A percentile compares a stretch with the other conserved stretches of the same genome.
Evolutionary conservation across 2,113 vertebrate genomes (phyloP).

Genomic region (Caloenas nicobarica): DNA sequence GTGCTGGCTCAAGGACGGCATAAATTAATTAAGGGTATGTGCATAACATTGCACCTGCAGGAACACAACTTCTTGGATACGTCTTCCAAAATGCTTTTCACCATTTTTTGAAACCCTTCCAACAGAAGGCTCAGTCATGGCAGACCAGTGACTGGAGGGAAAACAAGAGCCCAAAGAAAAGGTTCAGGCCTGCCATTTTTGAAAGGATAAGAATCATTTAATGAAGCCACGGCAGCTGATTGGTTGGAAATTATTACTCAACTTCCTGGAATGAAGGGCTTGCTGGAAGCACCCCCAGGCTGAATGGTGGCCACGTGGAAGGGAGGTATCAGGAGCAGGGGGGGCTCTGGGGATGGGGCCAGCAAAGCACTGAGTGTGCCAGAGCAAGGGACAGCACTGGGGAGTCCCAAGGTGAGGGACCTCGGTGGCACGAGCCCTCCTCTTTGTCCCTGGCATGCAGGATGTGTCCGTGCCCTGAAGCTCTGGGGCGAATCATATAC

Average conservation of each 20-base stretch:
- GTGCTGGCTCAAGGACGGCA: background rate
- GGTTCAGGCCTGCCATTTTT: background rate
- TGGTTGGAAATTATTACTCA: background rate
- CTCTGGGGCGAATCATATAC: too few relatives aligned
- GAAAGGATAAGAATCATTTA: background rate
- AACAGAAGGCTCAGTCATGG: background rate
- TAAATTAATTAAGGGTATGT: background rate
- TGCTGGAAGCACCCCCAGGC: background rate
- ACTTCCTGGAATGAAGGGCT: background rate
- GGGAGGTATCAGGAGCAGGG: background rate
- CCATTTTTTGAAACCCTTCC: background rate
- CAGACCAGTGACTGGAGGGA: background rate
- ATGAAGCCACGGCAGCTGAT: background rate
- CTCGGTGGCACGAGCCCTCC: background rate
- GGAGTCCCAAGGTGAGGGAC: background rate
- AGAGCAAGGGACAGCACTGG: background rate
- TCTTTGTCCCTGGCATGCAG: background rate
- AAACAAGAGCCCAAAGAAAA: background rate
- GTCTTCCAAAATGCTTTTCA: background rate
- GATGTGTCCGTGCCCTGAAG: background rate
- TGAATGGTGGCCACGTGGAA: background rate
- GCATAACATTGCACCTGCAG: background rate
- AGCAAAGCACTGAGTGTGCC: background rate
- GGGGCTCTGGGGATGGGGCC: background rate
- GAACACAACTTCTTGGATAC: background rate